These are phyloP conservation scores for Chamaea fasciata DNA, from an alignment of 2,113 vertebrate species.

Conservation along the genomic window DNA sequence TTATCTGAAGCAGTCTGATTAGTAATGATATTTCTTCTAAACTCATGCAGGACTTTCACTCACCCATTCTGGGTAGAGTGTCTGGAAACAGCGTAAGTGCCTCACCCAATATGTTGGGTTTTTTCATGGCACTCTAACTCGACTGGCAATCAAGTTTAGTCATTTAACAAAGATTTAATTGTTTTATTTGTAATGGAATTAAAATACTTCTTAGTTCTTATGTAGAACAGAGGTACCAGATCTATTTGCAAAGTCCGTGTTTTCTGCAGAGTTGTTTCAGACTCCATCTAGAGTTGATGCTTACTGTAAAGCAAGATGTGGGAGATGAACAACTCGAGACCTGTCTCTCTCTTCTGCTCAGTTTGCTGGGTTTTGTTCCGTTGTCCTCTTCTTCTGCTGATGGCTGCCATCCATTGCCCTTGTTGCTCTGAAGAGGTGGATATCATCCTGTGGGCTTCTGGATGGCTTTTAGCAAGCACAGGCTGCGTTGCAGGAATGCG, in stretches of 20 bases:
- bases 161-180: slow-evolving; percentile 7
- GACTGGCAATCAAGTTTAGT: not conserved
- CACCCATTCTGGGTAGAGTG: not conserved
- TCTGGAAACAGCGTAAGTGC: not conserved
- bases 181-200: slow-evolving; percentile 20
- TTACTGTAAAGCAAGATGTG: not conserved
- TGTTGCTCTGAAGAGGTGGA: not conserved
- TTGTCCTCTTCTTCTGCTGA: not conserved
- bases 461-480: not conserved
- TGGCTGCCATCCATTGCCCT: not conserved
- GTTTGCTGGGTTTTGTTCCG: not conserved
- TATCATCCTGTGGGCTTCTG: not conserved
- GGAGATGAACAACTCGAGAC: not conserved
- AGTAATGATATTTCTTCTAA: not conserved
- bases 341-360: not conserved
- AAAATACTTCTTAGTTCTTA: not conserved
- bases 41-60: not conserved
- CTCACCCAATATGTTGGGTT: not conserved
- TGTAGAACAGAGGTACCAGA: not conserved
- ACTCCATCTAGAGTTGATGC: not conserved
- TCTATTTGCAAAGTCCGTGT: not conserved
- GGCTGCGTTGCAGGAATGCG: not conserved
- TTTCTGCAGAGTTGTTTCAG: not conserved
- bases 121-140: not conserved
- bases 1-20: not conserved